Evolutionary conservation across 2,797 vertebrate species (phyloP), one percentile per base, ranked within the genome.

Genomic region (Fistularia commersonii): DNA sequence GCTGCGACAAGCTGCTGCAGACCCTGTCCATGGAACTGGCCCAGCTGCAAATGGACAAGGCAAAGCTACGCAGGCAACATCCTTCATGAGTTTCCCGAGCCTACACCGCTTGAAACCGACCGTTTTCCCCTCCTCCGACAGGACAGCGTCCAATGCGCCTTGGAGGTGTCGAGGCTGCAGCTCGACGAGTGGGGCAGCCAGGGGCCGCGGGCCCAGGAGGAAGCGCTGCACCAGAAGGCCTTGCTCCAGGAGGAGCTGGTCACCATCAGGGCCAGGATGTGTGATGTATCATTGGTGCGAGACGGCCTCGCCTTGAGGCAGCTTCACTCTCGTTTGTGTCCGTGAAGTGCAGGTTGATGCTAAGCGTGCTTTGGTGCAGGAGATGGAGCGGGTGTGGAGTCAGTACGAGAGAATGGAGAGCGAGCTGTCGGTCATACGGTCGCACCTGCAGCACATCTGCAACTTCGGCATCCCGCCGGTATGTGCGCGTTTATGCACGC

Each of bases 181-280:
- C 70, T 94, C 64, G 87, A 92, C 1, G 89, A 92, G 35, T 90
- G 84, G 77, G 81, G 72, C 51, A 82, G 64, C 41, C 91, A 89
- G 40, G 84, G 77, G 0, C 84, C 87, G 0, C 78, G 77, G 12
- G 76, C 61, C 8, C 85, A 81, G 0, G 90, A 92, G 10, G 89
- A 87, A 40, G 84, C 83, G 3, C 77, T 91, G 59, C 87, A 82
- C 36, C 92, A 90, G 72, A 94, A 94, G 75, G 83, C 87, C 72
- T 84, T 93, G 63, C 89, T 97, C n/a, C 94, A 94, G 68, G 94
- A 95, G 31, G 92, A 94, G 14, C 80, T 96, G 76, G 92, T 95
- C 55, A 91, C 91, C 4, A 91, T 93, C 63, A 83, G 94, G 45
- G 93, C 93, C 44, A 77, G 91, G 48, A 92, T 96, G 64, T 95